Evolutionary conservation across 2,797 vertebrate species (phyloP).

Genomic region (Bucorvus abyssinicus): DNA sequence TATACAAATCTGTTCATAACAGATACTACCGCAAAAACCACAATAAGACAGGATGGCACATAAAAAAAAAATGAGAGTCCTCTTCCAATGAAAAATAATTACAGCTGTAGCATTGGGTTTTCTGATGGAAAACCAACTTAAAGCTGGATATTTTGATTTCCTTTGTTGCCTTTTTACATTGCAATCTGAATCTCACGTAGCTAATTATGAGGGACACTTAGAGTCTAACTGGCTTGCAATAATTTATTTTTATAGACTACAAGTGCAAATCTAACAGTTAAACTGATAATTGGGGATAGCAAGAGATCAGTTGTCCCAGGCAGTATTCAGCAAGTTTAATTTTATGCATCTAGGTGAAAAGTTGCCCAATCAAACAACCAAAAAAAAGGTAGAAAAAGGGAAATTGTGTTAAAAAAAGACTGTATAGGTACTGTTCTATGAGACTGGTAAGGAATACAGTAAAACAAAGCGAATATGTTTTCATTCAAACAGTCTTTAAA

Average conservation of each 20-base stretch:
- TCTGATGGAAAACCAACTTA: not conserved
- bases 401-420: not conserved
- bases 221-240: not conserved
- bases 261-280: conserved; percentile 8
- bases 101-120: not conserved
- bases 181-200: not conserved
- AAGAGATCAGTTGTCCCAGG: not conserved
- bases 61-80: not conserved
- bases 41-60: not conserved
- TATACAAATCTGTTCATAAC: not conserved
- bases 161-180: not conserved
- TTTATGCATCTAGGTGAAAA: not conserved
- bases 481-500: conserved; percentile 37
- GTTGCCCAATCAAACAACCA: not conserved
- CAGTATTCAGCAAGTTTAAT: not conserved
- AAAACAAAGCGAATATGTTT: not conserved
- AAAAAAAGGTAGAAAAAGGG: not conserved
- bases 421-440: not conserved
- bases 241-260: not conserved
- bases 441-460: not conserved
- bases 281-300: not conserved
- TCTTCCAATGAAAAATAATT: not conserved
- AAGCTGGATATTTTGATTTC: not conserved
- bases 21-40: not conserved
- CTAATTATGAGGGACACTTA: not conserved